Base-by-base conservation (phyloP, 2,113 vertebrate genomes). In the Platycercus adscitus region DNA sequence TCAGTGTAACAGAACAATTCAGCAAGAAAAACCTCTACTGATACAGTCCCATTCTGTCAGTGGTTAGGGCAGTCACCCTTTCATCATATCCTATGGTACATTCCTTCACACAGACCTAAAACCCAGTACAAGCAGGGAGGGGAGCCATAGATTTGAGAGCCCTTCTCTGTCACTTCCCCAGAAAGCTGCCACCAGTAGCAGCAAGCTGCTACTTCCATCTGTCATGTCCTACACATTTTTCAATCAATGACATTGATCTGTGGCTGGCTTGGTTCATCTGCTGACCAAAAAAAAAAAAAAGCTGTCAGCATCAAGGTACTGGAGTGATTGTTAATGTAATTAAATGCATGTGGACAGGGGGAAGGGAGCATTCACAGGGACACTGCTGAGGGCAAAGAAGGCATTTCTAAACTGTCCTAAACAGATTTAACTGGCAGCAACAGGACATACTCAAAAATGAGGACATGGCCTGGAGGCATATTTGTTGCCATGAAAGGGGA, bases 191-290 rank as follows among this genome's bases (percentile, higher is more conserved):
- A 46, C 53, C 75, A 52, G 28, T 35, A 58, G 33, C 56, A 10
- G 33, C 33, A 58, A 58, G 56, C 56, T 35, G 33, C 56, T 29
- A 33, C 63, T 70, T 61, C 76, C 69, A 66, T 86, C 60, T 86
- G 69, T 63, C 81, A 58, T 47, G 61, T 17, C 41, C n/a, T 53
- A 19, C 60, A 8, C 11, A 47, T 84, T 84, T 96, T 66, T 31
- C 64, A 71, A 50, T 91, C 87, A 73, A 81, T 87, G 69, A 7
- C 79, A 95, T 63, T 69, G 76, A 96, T 88, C 88, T 69, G 53
- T 63, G 53, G 71, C 44, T 77, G 37, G 24, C 41, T 80, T 13
- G 17, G 58, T 23, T 88, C 41, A n/a, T 69, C 37, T 69, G 71
- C 66, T 76, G 56, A 87, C 44, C 61, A 55, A 43, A 91, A 81